Conservation (phyloP, 1,140 invertebrate species). For the Oryctes rhinoceros region DNA sequence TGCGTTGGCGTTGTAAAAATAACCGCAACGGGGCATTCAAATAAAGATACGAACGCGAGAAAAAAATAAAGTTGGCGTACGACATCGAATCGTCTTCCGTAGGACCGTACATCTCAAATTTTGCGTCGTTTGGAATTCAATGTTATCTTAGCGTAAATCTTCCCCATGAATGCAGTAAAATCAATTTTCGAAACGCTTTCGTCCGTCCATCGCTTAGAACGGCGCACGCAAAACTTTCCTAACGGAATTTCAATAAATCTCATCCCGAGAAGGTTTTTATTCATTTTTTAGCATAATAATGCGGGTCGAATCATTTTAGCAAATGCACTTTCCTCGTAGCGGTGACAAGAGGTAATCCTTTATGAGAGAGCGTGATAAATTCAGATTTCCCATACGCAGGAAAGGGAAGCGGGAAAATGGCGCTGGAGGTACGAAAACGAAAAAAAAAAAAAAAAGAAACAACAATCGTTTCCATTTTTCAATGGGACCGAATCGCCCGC, state of each 20-base stretch:
- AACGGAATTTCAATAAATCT: neutral
- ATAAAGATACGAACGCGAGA: too few relatives aligned
- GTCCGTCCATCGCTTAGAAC: neutral
- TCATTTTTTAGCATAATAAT: constrained; percentile 35
- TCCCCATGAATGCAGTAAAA: too few relatives aligned
- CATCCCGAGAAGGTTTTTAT: neutral
- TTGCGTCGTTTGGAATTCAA: too few relatives aligned
- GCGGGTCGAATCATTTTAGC: constrained; percentile 28
- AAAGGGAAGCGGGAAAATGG: neutral
- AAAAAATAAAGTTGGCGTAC: too few relatives aligned
- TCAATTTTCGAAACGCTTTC: too few relatives aligned
- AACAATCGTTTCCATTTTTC: constrained; percentile 35
- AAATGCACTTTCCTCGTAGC: constrained; percentile 38
- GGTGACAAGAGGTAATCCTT: constrained; percentile 32
- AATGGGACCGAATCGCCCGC: neutral
- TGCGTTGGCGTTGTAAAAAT: too few relatives aligned
- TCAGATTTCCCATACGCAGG: constrained; percentile 28
- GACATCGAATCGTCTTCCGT: too few relatives aligned
- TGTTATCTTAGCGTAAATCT: too few relatives aligned
- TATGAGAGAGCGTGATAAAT: constrained; percentile 37
- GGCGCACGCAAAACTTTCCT: neutral
- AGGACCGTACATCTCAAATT: too few relatives aligned
- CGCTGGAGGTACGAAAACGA: neutral
- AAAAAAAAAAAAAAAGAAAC: neutral
- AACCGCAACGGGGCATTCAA: too few relatives aligned